Evolutionary conservation across 1,140 invertebrate species (phyloP), one percentile per base, ranked within the genome.

Genomic region (Camponotus vicinus): DNA sequence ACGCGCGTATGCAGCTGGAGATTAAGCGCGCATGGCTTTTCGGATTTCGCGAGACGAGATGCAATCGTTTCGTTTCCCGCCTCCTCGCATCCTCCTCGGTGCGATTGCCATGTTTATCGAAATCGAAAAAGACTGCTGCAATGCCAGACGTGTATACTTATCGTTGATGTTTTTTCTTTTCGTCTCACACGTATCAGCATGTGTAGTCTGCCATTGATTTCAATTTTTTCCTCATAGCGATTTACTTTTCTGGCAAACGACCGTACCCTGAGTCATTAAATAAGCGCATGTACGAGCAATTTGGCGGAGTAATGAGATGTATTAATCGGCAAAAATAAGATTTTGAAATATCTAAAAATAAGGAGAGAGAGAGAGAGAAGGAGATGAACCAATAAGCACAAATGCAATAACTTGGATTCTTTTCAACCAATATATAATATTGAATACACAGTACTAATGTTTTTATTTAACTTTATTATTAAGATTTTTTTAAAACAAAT

Each of bases 21-120:
- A 94, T 94, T 93, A 93, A 93, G 90, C 73, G 85, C 91, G 86
- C 85, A 86, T 79, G 45, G 86, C 89, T 93, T 92, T 88, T 89
- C 90, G 88, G 92, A 91, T 92, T 93, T 92, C 34, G 37, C 42
- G 57, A 27, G 27, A 49, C 42, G 63, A 49, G 57, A 63, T 40
- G 73, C 61, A 21, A 79, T 57, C 27, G 15, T 70, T 78, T 79
- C n/a, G 11, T 70, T 78, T 79, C n/a, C 57, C 67, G n/a, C 40
- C 45, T 27, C 27, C 27, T 27, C 15, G 49, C 32, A 40, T 86
- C 40, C 40, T 73, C n/a, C 42, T 55, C 52, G 8, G 11, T 27
- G 27, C 49, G 15, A 42, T 13, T 37, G 7, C 9, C 69, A 13
- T 61, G 13, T 75, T 75, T 75, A 83, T 49, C 52, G 9, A 49